Evolutionary conservation across 2,113 vertebrate species (phyloP), one percentile per base, ranked within the genome.

Genomic region (Telmatochromis sp.): DNA sequence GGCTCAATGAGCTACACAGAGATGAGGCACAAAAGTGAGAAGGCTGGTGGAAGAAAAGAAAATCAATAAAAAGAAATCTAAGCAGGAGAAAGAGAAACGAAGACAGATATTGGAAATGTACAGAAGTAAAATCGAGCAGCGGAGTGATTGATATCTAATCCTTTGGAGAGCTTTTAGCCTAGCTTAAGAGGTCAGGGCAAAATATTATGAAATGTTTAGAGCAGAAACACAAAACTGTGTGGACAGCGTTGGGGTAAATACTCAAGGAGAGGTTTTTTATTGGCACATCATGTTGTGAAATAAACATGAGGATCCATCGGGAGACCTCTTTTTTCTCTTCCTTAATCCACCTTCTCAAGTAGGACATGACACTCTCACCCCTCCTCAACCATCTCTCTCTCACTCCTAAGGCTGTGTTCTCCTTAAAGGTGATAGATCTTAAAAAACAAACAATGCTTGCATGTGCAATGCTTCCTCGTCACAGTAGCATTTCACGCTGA

Each of bases 341-440:
- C 85, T 87, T 93, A 94, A 95, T 95, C 93, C 93, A 95, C 90
- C 95, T 90, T 92, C 90, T 95, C 90, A 91, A 91, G 83, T 90
- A 88, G 87, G 91, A 92, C 92, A 92, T 84, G 84, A 63, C 83
- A 87, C 82, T 13, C 79, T 80, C 81, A 33, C 55, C 53, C 37
- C 65, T 58, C 71, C 28, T 8, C 42, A 21, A 14, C n/a, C n/a
- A 55, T 13, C 58, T 58, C 42, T 78, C 23, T 63, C 31, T 7
- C 60, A 11, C 21, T 42, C 33, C 63, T 33, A 15, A 80, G 19
- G 63, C 80, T 40, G 35, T 79, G 84, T 86, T 73, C 83, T 81
- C 54, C 50, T 50, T 86, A 87, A 86, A 53, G 37, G 21, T 28
- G 81, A 23, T 37, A 82, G 23, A 78, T 31, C 26, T 78, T 12